phyloP scores from a whole-genome alignment of 2,113 vertebrate species.

The Narcine bancroftii region DNA sequence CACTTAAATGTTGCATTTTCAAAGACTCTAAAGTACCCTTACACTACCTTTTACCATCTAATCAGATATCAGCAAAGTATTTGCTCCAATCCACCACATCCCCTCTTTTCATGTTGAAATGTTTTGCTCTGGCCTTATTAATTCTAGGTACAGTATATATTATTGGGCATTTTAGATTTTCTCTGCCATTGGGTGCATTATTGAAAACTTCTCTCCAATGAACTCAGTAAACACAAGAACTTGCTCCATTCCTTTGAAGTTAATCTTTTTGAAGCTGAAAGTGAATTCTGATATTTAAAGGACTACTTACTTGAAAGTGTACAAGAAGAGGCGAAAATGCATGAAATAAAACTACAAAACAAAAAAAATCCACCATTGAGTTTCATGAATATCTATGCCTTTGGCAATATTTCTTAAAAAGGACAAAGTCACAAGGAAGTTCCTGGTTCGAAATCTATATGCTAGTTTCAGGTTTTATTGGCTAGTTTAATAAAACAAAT shows the following conservation, averaged over 20 bases:
- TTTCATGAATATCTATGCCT: too few species aligned
- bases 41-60: background rate
- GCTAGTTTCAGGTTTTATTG: too few species aligned
- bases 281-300: background rate
- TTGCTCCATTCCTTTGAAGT: background rate
- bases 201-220: background rate
- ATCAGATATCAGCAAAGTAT: background rate
- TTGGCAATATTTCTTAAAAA: too few species aligned
- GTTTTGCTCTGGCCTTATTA: background rate
- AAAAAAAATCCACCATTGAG: background rate
- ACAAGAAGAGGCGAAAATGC: background rate
- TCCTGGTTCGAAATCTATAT: too few species aligned
- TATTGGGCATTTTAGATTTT: too few species aligned
- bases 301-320: background rate
- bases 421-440: too few species aligned
- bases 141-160: background rate
- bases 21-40: background rate
- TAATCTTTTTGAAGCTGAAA: background rate
- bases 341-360: background rate
- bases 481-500: background rate
- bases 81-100: background rate
- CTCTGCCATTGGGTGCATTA: background rate
- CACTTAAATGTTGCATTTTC: too few species aligned
- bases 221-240: background rate
- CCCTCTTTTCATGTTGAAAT: background rate